Evolutionary conservation across 2,888 invertebrate species (phyloP).

Genomic region (Oxyscelio sp.): DNA sequence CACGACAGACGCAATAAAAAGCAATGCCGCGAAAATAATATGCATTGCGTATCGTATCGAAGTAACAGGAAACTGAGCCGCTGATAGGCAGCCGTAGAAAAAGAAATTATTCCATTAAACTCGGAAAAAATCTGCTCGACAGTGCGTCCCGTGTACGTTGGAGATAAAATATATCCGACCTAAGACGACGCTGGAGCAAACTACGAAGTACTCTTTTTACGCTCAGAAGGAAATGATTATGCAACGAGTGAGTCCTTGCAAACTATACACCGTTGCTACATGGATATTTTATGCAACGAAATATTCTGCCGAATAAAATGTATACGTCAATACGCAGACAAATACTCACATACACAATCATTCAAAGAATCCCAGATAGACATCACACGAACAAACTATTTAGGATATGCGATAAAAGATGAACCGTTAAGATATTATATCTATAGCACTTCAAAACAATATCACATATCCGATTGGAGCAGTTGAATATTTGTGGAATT

Average conservation of each 20-base stretch:
- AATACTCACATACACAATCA: slow-evolving; percentile 49
- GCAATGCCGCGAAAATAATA: slow-evolving; percentile 66
- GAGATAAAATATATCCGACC: slow-evolving; percentile 57
- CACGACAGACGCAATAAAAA: slow-evolving; percentile 57
- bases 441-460: slow-evolving; percentile 57
- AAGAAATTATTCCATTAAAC: slow-evolving; percentile 74
- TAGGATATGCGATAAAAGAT: slow-evolving; percentile 65
- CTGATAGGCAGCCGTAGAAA: slow-evolving; percentile 61
- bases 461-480: slow-evolving; percentile 2
- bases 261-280: slow-evolving; percentile 47
- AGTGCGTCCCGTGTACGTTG: slow-evolving; percentile 21
- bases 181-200: slow-evolving; percentile 47
- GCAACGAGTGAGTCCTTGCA: slow-evolving; percentile 61
- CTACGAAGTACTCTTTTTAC: slow-evolving; percentile 67
- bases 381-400: slow-evolving; percentile 61
- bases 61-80: slow-evolving; percentile 35
- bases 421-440: slow-evolving; percentile 63
- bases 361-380: slow-evolving; percentile 59
- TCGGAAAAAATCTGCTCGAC: slow-evolving; percentile 60
- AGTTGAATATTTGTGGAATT: slow-evolving; percentile 24
- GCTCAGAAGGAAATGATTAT: slow-evolving; percentile 71
- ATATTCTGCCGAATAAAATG: slow-evolving; percentile 55
- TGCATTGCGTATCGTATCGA: slow-evolving; percentile 65
- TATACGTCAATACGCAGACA: slow-evolving; percentile 39
- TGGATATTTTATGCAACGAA: slow-evolving; percentile 67